These are phyloP conservation scores for Pseudolaguvia tuberculata DNA, from an alignment of 2,113 vertebrate genomes.

Conservation along the genomic window DNA sequence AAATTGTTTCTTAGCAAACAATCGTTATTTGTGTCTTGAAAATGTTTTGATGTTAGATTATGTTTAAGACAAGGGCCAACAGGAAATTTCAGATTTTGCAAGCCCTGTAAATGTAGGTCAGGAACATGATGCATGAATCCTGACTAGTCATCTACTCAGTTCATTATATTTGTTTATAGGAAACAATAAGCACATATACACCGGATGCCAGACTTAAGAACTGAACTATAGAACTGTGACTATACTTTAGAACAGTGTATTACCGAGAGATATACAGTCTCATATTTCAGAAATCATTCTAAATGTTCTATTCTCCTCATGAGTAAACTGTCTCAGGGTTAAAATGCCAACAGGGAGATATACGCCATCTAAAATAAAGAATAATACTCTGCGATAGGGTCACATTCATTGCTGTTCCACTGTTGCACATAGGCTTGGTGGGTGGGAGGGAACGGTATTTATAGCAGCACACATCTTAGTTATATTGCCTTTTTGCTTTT, in stretches of 20 bases:
- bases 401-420: background rate
- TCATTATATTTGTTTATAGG: background rate
- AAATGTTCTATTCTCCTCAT: too few relatives aligned
- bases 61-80: too few relatives aligned
- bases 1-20: too few relatives aligned
- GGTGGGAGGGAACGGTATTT: conserved; percentile 15
- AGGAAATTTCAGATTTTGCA: too few relatives aligned
- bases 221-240: background rate
- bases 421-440: background rate
- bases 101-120: background rate
- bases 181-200: background rate
- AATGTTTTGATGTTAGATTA: too few relatives aligned
- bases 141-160: background rate
- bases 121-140: background rate
- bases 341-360: conserved; percentile 17
- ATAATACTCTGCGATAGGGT: conserved; percentile 16
- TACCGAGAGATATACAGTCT: background rate
- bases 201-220: background rate
- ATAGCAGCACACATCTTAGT: conserved; percentile 18
- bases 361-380: conserved; percentile 5
- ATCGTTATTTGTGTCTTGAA: too few relatives aligned
- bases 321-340: conserved; percentile 3
- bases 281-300: conserved; percentile 1
- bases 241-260: background rate
- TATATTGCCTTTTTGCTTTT: background rate